Conservation (phyloP, 2,113 vertebrate genomes). For the Dryoscopus gambensis region DNA sequence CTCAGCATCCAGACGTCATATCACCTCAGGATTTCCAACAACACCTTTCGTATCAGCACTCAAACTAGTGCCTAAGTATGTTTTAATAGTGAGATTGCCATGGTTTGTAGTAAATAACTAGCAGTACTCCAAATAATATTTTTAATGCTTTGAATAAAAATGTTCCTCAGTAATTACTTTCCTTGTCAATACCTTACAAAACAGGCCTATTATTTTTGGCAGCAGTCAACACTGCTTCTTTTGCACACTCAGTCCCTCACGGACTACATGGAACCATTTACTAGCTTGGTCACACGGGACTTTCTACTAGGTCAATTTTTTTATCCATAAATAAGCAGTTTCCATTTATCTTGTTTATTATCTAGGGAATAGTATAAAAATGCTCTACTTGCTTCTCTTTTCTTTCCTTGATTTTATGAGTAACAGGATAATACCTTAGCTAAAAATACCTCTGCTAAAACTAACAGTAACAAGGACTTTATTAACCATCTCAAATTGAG, state of each 20-base stretch:
- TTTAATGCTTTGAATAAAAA: background rate
- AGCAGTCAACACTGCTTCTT: background rate
- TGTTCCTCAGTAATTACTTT: background rate
- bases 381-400: background rate
- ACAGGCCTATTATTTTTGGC: background rate
- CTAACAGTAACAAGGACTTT: background rate
- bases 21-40: background rate
- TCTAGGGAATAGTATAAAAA: background rate
- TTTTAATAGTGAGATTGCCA: background rate
- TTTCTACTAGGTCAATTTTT: background rate
- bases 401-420: background rate
- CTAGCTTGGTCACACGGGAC: background rate
- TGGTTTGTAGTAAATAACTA: background rate
- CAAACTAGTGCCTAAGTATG: background rate
- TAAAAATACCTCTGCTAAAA: background rate
- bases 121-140: background rate
- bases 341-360: background rate
- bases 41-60: background rate
- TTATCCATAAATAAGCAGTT: background rate
- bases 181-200: background rate
- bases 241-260: background rate
- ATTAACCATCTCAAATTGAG: background rate
- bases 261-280: background rate
- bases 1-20: background rate
- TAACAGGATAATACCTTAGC: background rate